Conservation (phyloP, 2,797 vertebrate species). For the Ciconia nigra region DNA sequence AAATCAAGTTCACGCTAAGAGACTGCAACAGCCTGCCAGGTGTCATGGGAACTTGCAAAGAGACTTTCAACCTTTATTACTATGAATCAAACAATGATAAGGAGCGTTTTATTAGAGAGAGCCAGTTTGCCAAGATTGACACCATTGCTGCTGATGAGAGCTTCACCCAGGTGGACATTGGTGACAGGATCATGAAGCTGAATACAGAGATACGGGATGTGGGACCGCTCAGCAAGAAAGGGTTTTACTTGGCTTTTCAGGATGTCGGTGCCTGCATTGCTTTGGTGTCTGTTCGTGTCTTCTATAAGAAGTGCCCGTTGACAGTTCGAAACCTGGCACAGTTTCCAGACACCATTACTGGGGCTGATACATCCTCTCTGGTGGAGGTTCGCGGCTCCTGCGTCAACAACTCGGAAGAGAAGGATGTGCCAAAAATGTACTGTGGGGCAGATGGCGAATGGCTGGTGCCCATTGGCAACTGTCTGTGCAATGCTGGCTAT, state of each 20-base stretch:
- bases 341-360: constrained; percentile 95
- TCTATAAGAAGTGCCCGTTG: constrained; percentile 95
- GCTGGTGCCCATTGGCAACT: constrained; percentile 98
- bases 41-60: constrained; percentile 97
- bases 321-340: constrained; percentile 93
- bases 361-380: constrained; percentile 92
- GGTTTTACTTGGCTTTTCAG: constrained; percentile 97
- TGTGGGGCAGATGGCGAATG: constrained; percentile 97
- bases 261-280: constrained; percentile 97
- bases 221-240: constrained; percentile 87
- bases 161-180: constrained; percentile 98
- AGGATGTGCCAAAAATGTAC: constrained; percentile 98
- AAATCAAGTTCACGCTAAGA: constrained; percentile 96
- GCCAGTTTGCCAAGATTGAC: constrained; percentile 93
- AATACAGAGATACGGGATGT: constrained; percentile 96
- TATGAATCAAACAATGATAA: constrained; percentile 94
- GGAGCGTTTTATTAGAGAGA: constrained; percentile 91
- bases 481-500: constrained; percentile 92
- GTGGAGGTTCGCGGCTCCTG: constrained; percentile 97
- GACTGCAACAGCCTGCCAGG: constrained; percentile 98
- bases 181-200: constrained; percentile 96
- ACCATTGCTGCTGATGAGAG: constrained; percentile 96
- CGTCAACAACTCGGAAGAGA: constrained; percentile 96
- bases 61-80: constrained; percentile 98
- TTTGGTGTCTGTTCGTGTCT: constrained; percentile 92